Evolutionary conservation across 2,113 vertebrate species (phyloP).

Genomic region (Triplophysa tibetana): DNA sequence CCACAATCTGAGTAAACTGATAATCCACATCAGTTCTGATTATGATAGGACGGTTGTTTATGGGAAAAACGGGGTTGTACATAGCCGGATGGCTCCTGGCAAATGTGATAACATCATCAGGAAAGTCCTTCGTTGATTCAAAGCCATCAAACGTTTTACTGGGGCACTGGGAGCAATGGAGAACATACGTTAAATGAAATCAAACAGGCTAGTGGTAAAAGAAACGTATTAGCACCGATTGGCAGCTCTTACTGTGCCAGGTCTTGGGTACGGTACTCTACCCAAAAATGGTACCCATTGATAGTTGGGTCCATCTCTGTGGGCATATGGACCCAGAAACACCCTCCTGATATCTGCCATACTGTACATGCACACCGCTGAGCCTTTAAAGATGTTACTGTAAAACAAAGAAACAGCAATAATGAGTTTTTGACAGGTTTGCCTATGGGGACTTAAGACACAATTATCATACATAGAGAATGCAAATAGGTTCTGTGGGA

Average conservation of each 20-base stretch:
- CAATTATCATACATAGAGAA: neutral
- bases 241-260: constrained; percentile 87
- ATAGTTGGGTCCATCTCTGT: constrained; percentile 94
- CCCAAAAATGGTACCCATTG: constrained; percentile 97
- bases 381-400: constrained; percentile 98
- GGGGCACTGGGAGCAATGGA: constrained; percentile 80
- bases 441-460: neutral
- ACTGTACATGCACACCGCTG: constrained; percentile 95
- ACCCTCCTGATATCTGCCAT: constrained; percentile 95
- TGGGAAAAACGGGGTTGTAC: constrained; percentile 91
- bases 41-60: constrained; percentile 92
- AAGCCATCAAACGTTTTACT: constrained; percentile 98
- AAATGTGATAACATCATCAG: constrained; percentile 97
- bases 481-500: neutral
- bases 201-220: neutral
- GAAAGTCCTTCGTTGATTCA: constrained; percentile 95
- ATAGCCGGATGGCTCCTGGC: constrained; percentile 96
- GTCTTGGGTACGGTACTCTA: constrained; percentile 92
- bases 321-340: constrained; percentile 93
- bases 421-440: neutral
- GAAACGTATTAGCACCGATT: neutral
- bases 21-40: constrained; percentile 97
- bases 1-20: constrained; percentile 96
- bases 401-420: constrained; percentile 44
- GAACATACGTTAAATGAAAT: neutral